Evolutionary conservation across 1,140 invertebrate genomes (phyloP), one percentile per base, ranked within the genome.

Genomic region (Formica selysi): DNA sequence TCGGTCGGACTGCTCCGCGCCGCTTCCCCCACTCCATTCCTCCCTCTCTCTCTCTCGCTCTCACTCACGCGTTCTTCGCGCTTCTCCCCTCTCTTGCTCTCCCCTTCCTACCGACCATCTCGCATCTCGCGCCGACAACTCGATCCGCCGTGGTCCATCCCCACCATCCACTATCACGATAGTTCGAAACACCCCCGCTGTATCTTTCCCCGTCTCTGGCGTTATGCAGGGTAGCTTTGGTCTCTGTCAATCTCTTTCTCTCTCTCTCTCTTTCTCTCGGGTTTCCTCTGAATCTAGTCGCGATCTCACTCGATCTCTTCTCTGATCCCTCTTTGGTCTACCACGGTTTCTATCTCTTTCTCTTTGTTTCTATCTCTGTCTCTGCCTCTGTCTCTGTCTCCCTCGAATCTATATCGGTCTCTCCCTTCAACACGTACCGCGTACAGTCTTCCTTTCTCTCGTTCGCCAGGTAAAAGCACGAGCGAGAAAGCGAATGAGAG

Each of bases 171-270:
- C 5, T 10, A 51, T 16, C 59, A 2, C 32, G 38, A 71, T 22
- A 38, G 48, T 83, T 61, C 51, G 10, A 26, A 3, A 41, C 68
- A 61, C 67, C 79, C 79, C 68, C 68, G 79, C 79, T 48, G 54
- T 68, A 83, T 29, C 79, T 74, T 83, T 83, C 38, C 64, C 26
- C 38, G 68, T 83, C 38, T 59, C n/a, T n/a, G 5, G 8, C 36
- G 48, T 71, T 59, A 61, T n/a, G 76, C 71, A 48, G 78, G 62
- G 64, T 51, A 59, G 78, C 85, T 65, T 90, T 81, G 79, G 67
- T 90, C 87, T 83, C 85, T 80, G 32, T 81, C 67, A 68, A 44
- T 16, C 13, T 13, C 8, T 36, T 36, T 81, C 48, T 65, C 16
- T 61, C 51, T 36, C 19, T 32, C n/a, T 19, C n/a, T 32, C 62